These are phyloP conservation scores for Siderastrea siderea DNA, from an alignment of 92 coral and sea anemone genomes.

Conservation along the genomic window DNA sequence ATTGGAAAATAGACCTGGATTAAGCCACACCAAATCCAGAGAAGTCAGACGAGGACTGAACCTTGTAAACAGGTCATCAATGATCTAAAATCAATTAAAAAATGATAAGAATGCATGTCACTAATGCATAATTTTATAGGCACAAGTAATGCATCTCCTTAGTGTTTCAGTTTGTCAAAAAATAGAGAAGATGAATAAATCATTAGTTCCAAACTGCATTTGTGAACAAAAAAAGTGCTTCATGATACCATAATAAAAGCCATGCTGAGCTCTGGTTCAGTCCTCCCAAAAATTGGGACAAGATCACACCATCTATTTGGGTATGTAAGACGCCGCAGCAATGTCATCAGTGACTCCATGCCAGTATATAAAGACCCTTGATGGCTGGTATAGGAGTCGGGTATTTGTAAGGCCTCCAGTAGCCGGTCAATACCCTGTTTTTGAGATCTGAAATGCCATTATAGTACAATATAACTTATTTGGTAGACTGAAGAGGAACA, in stretches of 20 bases:
- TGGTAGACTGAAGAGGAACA: constrained; percentile 14
- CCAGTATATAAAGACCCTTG: constrained; percentile 40
- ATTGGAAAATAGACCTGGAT: constrained; percentile 54
- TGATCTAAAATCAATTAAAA: constrained; percentile 33
- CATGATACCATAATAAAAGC: constrained; percentile 42
- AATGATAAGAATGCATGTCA: constrained; percentile 3
- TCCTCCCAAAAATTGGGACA: constrained; percentile 54
- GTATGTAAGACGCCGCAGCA: constrained; percentile 42
- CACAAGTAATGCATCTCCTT: constrained; percentile 6
- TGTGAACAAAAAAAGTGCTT: constrained; percentile 15
- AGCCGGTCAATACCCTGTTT: constrained; percentile 56
- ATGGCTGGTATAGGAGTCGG: constrained; percentile 45
- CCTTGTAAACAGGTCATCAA: constrained; percentile 30
- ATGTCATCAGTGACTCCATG: constrained; percentile 53
- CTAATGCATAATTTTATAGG: constrained; percentile 1
- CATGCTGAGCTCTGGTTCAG: constrained; percentile 58
- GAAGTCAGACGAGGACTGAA: constrained; percentile 43
- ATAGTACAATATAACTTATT: constrained; percentile 3
- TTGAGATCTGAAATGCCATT: constrained; percentile 37
- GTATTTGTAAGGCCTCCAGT: constrained; percentile 46
- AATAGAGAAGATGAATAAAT: no score
- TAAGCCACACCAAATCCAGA: constrained; percentile 54
- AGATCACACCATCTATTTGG: constrained; percentile 71
- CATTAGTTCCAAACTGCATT: background rate
- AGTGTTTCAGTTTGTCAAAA: background rate